phyloP scores from a whole-genome alignment of 2,797 vertebrate species.

The Chlorospingus flavigularis region DNA sequence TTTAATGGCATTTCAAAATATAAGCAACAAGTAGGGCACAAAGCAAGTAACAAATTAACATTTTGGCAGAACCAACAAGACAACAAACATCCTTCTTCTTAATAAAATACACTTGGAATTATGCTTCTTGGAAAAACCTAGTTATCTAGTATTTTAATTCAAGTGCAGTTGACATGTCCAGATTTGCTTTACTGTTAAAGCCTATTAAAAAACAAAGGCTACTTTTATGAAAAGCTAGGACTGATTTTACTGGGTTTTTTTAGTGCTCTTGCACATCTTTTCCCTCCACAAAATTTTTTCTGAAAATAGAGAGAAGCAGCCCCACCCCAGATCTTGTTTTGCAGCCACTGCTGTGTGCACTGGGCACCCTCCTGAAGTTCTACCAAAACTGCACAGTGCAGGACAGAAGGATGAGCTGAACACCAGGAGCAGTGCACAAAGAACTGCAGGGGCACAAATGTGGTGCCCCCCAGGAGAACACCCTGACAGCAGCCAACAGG shows the following conservation, averaged over 20 bases:
- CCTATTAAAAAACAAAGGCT: background rate
- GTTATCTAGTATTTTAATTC: background rate
- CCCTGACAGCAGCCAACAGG: background rate
- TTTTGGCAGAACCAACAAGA: background rate
- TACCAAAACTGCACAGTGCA: background rate
- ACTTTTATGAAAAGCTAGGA: background rate
- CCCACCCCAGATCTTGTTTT: background rate
- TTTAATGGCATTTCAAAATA: background rate
- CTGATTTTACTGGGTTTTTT: background rate
- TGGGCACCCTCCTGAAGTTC: background rate
- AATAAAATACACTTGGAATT: background rate
- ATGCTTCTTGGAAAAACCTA: background rate
- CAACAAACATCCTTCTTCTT: background rate
- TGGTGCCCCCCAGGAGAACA: background rate
- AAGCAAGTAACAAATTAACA: background rate
- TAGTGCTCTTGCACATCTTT: background rate
- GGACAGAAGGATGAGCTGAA: background rate
- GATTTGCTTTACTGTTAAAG: background rate
- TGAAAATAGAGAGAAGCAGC: background rate
- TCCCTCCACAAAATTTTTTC: background rate
- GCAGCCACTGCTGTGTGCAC: background rate
- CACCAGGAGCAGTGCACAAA: background rate
- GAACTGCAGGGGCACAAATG: accelerated
- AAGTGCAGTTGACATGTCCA: background rate
- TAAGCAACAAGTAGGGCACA: background rate